Evolutionary conservation across 2,113 vertebrate genomes (phyloP).

Genomic region (Megalops atlanticus): DNA sequence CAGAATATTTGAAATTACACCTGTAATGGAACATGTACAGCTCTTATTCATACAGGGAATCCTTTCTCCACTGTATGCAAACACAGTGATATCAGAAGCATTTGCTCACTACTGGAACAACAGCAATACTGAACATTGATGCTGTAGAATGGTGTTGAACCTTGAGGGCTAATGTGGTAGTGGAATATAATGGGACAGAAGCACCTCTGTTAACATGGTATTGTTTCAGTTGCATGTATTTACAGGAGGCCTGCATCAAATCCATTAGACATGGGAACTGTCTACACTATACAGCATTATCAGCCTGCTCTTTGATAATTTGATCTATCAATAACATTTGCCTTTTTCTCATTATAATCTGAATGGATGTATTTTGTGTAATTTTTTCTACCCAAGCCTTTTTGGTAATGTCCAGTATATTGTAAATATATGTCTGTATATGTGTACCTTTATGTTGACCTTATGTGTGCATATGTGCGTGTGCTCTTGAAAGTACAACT

Average conservation of each 20-base stretch:
- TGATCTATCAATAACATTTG: background rate
- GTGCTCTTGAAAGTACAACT: background rate
- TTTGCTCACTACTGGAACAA: too few relatives aligned
- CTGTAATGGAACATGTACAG: background rate
- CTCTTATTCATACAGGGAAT: background rate
- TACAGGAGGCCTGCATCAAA: background rate
- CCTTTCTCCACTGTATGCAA: background rate
- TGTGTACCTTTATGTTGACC: background rate
- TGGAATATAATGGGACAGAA: background rate
- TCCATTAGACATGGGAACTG: conserved; percentile 1
- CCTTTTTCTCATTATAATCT: background rate
- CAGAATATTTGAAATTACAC: too few relatives aligned
- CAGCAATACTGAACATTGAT: too few relatives aligned
- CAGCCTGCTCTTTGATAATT: background rate
- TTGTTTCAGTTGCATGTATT: background rate
- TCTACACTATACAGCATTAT: background rate
- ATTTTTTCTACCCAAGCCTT: too few relatives aligned
- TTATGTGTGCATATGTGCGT: background rate
- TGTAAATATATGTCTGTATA: background rate
- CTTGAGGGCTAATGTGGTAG: background rate
- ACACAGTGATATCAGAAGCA: background rate
- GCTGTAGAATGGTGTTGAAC: too few relatives aligned
- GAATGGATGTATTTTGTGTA: background rate
- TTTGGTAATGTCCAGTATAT: too few relatives aligned
- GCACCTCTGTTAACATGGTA: conserved; percentile 8